Percentiles rank a stretch among this genome's conserved stretches.
Conservation (phyloP, 2,113 vertebrate genomes). For the Lanius collurio region DNA sequence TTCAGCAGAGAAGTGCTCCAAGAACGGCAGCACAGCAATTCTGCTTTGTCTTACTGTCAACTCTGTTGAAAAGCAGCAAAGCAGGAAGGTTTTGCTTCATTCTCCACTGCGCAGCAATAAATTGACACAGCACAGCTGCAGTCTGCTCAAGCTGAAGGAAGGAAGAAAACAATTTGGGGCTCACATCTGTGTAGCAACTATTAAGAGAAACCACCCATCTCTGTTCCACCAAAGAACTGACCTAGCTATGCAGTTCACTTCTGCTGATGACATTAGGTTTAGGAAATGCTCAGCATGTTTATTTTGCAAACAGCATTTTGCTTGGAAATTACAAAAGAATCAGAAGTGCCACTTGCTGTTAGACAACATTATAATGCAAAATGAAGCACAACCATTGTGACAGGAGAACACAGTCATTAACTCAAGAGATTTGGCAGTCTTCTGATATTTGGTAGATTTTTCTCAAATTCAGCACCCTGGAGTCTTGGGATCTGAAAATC, state of each 20-base stretch:
- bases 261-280: constrained; percentile 19
- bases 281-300: constrained; percentile 44
- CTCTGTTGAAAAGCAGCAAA: neutral
- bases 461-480: neutral
- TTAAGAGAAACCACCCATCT: neutral
- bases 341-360: constrained; percentile 66
- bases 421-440: constrained; percentile 57
- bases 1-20: neutral
- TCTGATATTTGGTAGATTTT: constrained; percentile 30
- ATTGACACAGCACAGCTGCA: constrained; percentile 5
- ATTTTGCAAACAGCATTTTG: constrained; percentile 62
- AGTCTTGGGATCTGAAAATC: neutral
- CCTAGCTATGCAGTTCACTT: neutral
- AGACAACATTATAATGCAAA: constrained; percentile 64
- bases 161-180: neutral
- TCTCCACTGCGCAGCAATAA: neutral
- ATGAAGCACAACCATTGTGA: constrained; percentile 61
- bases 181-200: constrained; percentile 6
- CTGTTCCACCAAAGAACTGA: neutral
- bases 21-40: neutral
- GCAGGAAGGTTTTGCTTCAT: constrained; percentile 4
- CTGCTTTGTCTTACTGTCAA: neutral
- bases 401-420: constrained; percentile 59
- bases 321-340: constrained; percentile 58
- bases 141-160: neutral